Conservation (phyloP, 2,888 invertebrate genomes). For the Drosophila mimica region DNA sequence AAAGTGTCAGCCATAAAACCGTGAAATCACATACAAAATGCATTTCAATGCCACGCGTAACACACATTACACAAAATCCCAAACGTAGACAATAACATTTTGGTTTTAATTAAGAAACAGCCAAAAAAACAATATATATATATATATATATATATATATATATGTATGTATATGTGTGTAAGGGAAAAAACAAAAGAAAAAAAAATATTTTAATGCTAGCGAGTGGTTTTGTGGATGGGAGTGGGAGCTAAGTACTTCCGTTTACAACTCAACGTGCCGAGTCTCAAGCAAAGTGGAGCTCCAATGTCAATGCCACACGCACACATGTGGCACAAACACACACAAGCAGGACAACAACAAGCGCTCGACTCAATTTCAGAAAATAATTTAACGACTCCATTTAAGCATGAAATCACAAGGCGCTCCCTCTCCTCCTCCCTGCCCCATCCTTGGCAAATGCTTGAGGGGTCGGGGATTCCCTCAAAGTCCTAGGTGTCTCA, state of each 20-base stretch:
- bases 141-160: neutral
- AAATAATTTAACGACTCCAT: slow-evolving; percentile 82
- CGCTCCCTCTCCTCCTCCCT: slow-evolving; percentile 20
- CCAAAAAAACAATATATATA: neutral
- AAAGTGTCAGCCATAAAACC: slow-evolving; percentile 62
- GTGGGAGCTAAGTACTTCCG: slow-evolving; percentile 67
- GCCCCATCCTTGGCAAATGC: slow-evolving; percentile 5
- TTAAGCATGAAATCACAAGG: slow-evolving; percentile 80
- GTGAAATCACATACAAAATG: slow-evolving; percentile 78
- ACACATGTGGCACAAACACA: slow-evolving; percentile 16
- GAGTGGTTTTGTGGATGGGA: slow-evolving; percentile 39
- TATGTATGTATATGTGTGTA: neutral
- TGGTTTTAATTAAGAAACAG: slow-evolving; percentile 69
- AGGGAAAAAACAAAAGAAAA: slow-evolving; percentile 13
- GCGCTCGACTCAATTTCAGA: slow-evolving; percentile 76
- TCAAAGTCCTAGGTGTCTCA: slow-evolving; percentile 36
- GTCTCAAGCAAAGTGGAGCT: slow-evolving; percentile 48
- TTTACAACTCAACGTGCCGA: slow-evolving; percentile 68
- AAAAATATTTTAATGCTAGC: slow-evolving; percentile 71
- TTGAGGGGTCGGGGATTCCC: slow-evolving; percentile 28
- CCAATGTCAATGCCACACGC: slow-evolving; percentile 64
- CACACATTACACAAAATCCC: slow-evolving; percentile 32
- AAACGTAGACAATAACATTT: slow-evolving; percentile 62
- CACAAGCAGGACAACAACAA: slow-evolving; percentile 40
- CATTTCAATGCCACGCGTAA: slow-evolving; percentile 60